Evolutionary conservation across 2,113 vertebrate genomes (phyloP), one percentile per base, ranked within the genome.

Genomic region (Numida meleagris): DNA sequence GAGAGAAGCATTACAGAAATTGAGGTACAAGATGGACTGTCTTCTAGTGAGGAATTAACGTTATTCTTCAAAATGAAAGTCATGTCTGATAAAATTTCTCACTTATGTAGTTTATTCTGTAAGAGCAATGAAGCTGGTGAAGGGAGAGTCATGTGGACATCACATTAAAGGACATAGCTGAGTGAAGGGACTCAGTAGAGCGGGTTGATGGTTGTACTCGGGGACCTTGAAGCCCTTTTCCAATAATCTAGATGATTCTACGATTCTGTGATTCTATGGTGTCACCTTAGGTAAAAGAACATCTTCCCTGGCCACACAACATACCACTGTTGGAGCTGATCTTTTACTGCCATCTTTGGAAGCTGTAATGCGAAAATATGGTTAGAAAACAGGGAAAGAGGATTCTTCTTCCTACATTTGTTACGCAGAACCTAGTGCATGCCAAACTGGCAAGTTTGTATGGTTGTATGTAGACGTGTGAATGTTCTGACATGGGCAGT

Each of bases 241-340:
- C 61, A 27, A 38, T 25, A 25, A 38, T 25, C 15, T 62, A 27
- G 36, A 27, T 62, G 36, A 27, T 12, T 62, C 36, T 40, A 62
- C 27, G 59, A 62, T 61, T 61, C 20, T 24, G 21, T 59, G 21
- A 59, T 62, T 62, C 24, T 17, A 12, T 27, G 34, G 13, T 74
- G 73, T 16, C 3, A 2, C 4, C 1, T 48, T 48, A 68, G 15
- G 19, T 25, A 31, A 43, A 34, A 27, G 21, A 66, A 74, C 14
- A 36, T 71, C 29, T 14, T 29, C 66, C 23, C 3, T 1, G 5
- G 11, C 6, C 18, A 27, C 40, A 27, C 17, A 57, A 19, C 9
- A 27, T 10, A 6, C 34, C 9, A 8, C 19, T 38, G 25, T 33
- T 45, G 58, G 17, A 74, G 46, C 3, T 0, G 0, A 0, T 38